Base-by-base conservation (phyloP, 2,113 vertebrate species). In the Dolichotis patagonum region DNA sequence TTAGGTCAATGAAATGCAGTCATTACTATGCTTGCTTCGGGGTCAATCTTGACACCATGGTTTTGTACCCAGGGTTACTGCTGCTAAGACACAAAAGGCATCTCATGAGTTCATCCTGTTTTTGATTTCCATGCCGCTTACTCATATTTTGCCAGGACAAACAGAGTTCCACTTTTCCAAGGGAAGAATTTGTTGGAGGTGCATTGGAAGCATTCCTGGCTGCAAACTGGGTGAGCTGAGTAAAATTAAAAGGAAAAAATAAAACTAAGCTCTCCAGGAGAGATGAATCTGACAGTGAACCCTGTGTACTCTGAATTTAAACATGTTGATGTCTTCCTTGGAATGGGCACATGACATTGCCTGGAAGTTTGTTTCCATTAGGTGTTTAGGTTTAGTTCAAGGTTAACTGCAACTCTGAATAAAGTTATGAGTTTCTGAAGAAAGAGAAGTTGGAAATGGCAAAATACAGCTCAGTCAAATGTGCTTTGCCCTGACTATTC, bases 371-470 rank as follows among this genome's bases (percentile, higher is more conserved):
- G 19, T 46, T 83, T 54, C 69, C 41, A 10, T 88, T 28, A 88
- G 35, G 62, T 73, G 14, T 1, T 87, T 78, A 20, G 5, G 24
- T 87, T 83, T 65, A 20, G 32, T 84, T 84, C 84, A 20, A 4
- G 80, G 56, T 24, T 43, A 52, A 60, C 19, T 83, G 28, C 28
- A 60, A 56, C 32, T 82, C 7, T 86, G 35, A 85, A 89, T 60
- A n/a, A 4, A 54, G 1, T 38, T 63, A 90, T 7, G 5, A 62
- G 20, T 71, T 67, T 2, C 5, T 20, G 46, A 88, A 52, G 19
- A 24, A 90, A 75, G 14, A 46, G 9, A 12, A 0, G 0, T 3
- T 38, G 3, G 16, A 8, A 16, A 5, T 77, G 7, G 5, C 46
- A 81, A 69, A 71, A 52, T 73, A 24, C 6, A 30, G 67, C 32